Evolutionary conservation across 2,797 vertebrate genomes (phyloP).

Genomic region (Cirrhinus mrigala): DNA sequence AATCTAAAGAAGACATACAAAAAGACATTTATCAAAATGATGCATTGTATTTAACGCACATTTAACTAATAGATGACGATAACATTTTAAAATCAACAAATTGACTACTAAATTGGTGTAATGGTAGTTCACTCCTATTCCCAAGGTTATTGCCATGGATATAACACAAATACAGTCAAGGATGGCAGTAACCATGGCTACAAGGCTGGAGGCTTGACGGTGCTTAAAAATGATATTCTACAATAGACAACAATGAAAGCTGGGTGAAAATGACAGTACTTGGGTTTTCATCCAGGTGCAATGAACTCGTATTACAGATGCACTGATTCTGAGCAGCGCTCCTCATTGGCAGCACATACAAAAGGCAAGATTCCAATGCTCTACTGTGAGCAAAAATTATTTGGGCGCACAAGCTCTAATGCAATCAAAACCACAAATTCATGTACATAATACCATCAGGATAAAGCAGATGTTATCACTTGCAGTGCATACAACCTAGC

Average conservation of each 20-base stretch:
- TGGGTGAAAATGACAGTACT: conserved; percentile 16
- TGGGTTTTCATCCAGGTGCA: neutral
- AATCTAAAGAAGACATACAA: conserved; percentile 83
- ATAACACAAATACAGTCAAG: conserved; percentile 29
- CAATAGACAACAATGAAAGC: neutral
- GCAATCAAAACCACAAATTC: neutral
- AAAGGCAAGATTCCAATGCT: neutral
- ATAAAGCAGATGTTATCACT: neutral
- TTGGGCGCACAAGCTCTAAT: neutral
- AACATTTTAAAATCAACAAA: neutral
- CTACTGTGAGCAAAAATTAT: neutral
- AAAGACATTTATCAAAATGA: neutral
- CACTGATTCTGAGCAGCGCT: neutral
- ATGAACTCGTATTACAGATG: conserved; percentile 3
- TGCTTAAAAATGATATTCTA: neutral
- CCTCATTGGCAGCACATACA: neutral
- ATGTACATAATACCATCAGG: neutral
- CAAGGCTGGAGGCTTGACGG: conserved; percentile 22
- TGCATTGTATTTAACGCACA: neutral
- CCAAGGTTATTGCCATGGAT: conserved; percentile 10
- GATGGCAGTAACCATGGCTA: conserved; percentile 51
- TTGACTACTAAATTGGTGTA: neutral
- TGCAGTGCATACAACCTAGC: neutral
- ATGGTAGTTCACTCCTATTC: conserved; percentile 5
- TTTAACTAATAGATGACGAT: neutral